Conservation (phyloP, 2,113 vertebrate genomes). For the Tringa solitaria region DNA sequence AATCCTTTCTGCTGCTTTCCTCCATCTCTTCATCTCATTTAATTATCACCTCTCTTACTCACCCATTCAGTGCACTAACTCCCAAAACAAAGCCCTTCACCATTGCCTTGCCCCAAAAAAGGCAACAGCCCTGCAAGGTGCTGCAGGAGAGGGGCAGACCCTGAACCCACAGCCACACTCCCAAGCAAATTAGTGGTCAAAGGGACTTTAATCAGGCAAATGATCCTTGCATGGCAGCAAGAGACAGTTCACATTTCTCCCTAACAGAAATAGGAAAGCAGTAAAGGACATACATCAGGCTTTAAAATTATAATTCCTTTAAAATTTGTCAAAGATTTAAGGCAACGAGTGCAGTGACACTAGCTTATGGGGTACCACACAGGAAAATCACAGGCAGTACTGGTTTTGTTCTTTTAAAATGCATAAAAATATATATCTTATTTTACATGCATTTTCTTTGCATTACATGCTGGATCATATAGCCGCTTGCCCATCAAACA, state of each 20-base stretch:
- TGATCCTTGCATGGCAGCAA: neutral
- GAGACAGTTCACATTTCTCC: neutral
- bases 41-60: conserved; percentile 18
- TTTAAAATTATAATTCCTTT: neutral
- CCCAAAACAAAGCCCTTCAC: neutral
- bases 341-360: neutral
- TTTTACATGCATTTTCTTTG: neutral
- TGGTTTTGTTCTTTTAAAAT: neutral
- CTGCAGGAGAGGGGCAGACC: neutral
- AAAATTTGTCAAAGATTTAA: neutral
- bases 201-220: neutral
- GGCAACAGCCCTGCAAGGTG: neutral
- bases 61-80: neutral
- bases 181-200: neutral
- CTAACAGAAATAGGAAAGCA: neutral
- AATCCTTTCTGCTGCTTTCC: neutral
- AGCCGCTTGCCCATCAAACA: neutral
- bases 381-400: neutral
- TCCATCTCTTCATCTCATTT: conserved; percentile 4
- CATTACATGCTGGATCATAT: neutral
- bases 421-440: neutral
- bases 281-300: neutral
- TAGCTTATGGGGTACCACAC: neutral
- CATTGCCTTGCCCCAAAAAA: neutral
- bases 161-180: neutral